Conservation (phyloP, 1,140 invertebrate species). For the Leptinotarsa texana region DNA sequence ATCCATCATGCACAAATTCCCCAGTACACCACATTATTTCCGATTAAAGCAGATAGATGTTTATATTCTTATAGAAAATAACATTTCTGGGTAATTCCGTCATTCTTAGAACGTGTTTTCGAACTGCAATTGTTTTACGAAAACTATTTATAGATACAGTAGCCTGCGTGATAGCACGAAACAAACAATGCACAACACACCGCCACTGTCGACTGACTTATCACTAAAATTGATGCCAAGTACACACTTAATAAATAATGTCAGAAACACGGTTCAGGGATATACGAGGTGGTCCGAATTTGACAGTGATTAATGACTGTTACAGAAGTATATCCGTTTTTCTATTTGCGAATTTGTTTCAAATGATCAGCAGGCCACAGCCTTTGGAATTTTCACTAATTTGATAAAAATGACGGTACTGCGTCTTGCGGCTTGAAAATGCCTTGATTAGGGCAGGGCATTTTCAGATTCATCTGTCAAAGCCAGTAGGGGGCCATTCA, state of each 20-base stretch:
- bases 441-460: too few species aligned
- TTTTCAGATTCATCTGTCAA: too few species aligned
- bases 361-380: too few species aligned
- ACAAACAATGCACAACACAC: background rate
- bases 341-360: too few species aligned
- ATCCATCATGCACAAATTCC: background rate
- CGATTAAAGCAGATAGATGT: background rate
- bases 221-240: slow-evolving; percentile 6
- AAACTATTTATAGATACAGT: background rate
- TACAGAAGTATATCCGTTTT: too few species aligned
- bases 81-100: background rate
- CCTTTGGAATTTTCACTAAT: too few species aligned
- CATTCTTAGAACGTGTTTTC: background rate
- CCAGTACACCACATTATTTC: background rate
- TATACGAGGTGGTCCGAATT: background rate
- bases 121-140: background rate
- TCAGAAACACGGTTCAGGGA: background rate
- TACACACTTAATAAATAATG: background rate
- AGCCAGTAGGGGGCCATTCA: too few species aligned
- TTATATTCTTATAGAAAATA: background rate
- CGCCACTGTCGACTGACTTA: background rate
- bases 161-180: background rate
- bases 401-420: too few species aligned
- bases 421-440: too few species aligned
- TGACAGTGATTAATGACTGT: background rate